phyloP scores from a whole-genome alignment of 2,797 vertebrate species.

The Spondyliosoma cantharus region DNA sequence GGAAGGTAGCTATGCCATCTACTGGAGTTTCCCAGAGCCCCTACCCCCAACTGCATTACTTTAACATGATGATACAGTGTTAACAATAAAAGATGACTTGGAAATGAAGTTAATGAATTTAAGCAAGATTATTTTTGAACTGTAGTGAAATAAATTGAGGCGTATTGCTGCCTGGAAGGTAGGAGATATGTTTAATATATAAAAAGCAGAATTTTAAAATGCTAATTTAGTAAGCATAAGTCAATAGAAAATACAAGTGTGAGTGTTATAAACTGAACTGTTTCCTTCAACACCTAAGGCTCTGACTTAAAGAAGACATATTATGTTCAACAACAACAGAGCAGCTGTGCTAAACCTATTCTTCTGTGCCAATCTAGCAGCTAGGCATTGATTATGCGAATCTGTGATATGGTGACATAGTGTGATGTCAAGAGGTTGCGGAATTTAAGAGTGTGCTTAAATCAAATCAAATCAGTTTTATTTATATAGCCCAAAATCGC shows the following conservation, averaged over 20 bases:
- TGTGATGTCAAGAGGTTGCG: no score
- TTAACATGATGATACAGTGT: background rate
- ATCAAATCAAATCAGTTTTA: no score
- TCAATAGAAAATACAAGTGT: background rate
- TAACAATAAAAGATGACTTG: background rate
- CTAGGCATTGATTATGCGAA: no score
- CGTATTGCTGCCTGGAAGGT: background rate
- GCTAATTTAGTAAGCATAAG: background rate
- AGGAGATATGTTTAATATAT: slow-evolving; percentile 3
- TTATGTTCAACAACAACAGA: no score
- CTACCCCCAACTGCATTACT: slow-evolving; percentile 5
- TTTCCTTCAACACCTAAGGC: no score
- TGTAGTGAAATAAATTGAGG: background rate
- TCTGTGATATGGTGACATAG: no score
- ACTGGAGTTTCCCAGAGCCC: slow-evolving; percentile 41
- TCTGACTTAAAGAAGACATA: no score
- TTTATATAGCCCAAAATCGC: no score
- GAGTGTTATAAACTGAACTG: background rate
- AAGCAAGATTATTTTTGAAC: slow-evolving; percentile 1
- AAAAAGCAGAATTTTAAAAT: slow-evolving; percentile 4
- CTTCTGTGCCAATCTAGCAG: no score
- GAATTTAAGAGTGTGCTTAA: no score
- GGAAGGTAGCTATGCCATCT: slow-evolving; percentile 87
- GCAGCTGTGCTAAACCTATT: no score
- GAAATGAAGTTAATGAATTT: background rate